Evolutionary conservation across 2,888 invertebrate species (phyloP).

Genomic region (Sphinx pinastri): DNA sequence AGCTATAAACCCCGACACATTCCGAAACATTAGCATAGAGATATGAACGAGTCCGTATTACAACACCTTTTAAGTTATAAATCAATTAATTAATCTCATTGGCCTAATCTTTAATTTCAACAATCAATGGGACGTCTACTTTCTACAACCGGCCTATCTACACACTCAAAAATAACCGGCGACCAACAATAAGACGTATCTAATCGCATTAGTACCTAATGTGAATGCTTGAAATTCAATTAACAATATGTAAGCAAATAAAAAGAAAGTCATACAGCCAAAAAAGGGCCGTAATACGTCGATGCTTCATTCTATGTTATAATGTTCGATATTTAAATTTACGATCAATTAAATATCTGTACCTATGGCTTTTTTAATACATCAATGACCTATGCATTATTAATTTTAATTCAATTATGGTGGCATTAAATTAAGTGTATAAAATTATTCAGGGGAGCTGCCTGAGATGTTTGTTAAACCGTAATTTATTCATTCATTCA

Average conservation of each 20-base stretch:
- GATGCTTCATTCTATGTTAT: slow-evolving; percentile 27
- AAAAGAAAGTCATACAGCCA: slow-evolving; percentile 25
- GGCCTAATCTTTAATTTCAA: background rate
- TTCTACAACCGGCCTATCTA: slow-evolving; percentile 8
- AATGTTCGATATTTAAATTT: too few species aligned
- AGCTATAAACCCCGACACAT: too few species aligned
- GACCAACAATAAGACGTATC: slow-evolving; percentile 7
- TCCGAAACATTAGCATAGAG: too few species aligned
- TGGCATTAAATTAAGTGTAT: background rate
- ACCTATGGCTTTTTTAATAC: too few species aligned
- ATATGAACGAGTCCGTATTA: background rate
- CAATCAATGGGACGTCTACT: background rate
- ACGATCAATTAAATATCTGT: background rate
- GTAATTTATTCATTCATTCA: slow-evolving; percentile 7
- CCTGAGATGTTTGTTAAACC: background rate
- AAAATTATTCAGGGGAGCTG: slow-evolving; percentile 1
- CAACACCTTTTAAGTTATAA: background rate
- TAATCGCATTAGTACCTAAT: slow-evolving; percentile 15
- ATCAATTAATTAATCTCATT: background rate
- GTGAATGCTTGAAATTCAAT: slow-evolving; percentile 6
- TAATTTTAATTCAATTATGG: background rate
- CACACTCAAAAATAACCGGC: background rate
- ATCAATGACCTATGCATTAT: background rate
- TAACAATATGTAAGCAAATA: background rate
- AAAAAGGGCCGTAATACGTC: slow-evolving; percentile 26